Percentiles rank a stretch among this genome's conserved stretches.
Conservation (phyloP, 2,113 vertebrate species). For the cattle (Bos taurus) region ARS-UCD2.0 NC_037356.1:7284501-7285000, state of each 20-base stretch:
- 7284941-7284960: background rate
- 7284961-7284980: background rate
- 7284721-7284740: background rate
- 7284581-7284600: background rate
- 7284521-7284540: background rate
- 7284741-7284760: background rate
- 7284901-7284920: background rate
- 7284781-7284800: background rate
- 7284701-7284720: background rate
- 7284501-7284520: background rate
- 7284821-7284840: background rate
- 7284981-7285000: background rate
- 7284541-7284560: background rate
- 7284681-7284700: background rate
- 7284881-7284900: background rate
- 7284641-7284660: background rate
- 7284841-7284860: background rate
- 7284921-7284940: background rate
- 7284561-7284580: background rate
- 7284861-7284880: background rate
- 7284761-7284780: background rate
- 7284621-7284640: background rate
- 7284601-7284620: background rate
- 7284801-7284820: background rate
- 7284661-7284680: background rate